phyloP scores from a whole-genome alignment of 2,113 vertebrate genomes.

The Mus musculus region DNA sequence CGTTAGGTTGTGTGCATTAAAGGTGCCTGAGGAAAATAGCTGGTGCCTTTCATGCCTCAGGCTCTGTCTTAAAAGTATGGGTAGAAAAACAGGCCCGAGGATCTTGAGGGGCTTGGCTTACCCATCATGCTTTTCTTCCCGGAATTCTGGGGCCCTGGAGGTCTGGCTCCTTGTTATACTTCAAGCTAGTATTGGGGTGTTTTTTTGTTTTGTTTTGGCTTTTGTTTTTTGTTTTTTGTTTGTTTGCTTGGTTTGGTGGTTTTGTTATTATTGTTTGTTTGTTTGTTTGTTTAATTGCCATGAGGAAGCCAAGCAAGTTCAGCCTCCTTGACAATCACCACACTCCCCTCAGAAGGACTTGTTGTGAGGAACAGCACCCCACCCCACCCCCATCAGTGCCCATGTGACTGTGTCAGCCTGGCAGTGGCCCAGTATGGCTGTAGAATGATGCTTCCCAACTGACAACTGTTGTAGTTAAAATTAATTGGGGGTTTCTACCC shows the following conservation, averaged over 20 bases:
- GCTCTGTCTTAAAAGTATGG: not conserved
- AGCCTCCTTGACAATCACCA: not conserved
- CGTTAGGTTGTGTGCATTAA: not conserved
- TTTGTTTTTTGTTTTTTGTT: too few relatives aligned
- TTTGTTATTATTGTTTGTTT: not conserved
- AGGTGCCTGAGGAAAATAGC: not conserved
- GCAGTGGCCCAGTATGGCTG: not conserved
- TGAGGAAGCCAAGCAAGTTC: not conserved
- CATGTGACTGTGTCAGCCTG: not conserved
- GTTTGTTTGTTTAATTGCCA: not conserved
- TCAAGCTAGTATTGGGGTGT: not conserved
- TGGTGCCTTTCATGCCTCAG: not conserved
- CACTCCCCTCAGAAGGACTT: not conserved
- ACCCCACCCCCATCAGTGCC: not conserved
- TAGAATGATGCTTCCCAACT: not conserved
- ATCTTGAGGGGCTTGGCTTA: not conserved
- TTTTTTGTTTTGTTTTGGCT: too few relatives aligned
- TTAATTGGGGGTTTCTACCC: too few relatives aligned
- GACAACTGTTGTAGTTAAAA: too few relatives aligned
- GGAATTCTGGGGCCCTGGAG: not conserved
- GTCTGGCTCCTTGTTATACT: not conserved
- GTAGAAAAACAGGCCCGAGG: not conserved
- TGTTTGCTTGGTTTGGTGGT: too few relatives aligned
- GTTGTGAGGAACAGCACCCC: not conserved
- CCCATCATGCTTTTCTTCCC: not conserved